phyloP scores from a whole-genome alignment of 2,797 vertebrate genomes.

The Lepus oiostolus region DNA sequence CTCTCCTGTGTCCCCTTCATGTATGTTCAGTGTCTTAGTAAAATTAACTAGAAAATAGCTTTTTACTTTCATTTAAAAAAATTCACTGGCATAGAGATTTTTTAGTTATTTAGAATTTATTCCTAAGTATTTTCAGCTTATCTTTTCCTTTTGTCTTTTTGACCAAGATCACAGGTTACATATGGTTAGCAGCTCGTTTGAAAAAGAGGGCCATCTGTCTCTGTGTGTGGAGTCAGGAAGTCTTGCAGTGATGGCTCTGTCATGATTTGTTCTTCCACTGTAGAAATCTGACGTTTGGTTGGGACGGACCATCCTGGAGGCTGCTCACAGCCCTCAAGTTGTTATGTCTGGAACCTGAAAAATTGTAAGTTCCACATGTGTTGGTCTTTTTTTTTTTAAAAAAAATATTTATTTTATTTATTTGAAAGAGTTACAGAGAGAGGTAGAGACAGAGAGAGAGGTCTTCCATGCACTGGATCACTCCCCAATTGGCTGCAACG shows the following conservation, averaged over 20 bases:
- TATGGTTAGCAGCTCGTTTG: neutral
- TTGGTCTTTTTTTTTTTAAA: no score
- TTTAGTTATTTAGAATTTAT: neutral
- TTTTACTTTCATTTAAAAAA: neutral
- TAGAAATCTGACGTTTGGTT: constrained; percentile 94
- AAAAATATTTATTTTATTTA: no score
- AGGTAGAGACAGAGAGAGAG: no score
- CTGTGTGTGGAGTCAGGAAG: neutral
- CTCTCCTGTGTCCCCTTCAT: no score
- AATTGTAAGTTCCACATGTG: constrained; percentile 90
- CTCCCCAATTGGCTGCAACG: no score
- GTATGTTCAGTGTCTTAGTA: neutral
- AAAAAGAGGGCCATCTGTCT: neutral
- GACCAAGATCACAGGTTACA: neutral
- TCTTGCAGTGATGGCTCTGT: neutral
- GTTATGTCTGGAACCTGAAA: constrained; percentile 90
- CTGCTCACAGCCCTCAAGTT: constrained; percentile 93
- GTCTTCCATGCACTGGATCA: no score
- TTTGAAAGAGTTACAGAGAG: no score
- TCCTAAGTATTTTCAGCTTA: neutral
- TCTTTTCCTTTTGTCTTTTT: neutral
- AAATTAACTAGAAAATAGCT: neutral
- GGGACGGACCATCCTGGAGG: constrained; percentile 95
- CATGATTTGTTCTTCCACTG: neutral
- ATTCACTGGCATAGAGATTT: neutral